These are phyloP conservation scores for Lycocerus yunnanus DNA, from an alignment of 2,888 invertebrate species.

Conservation along the genomic window DNA sequence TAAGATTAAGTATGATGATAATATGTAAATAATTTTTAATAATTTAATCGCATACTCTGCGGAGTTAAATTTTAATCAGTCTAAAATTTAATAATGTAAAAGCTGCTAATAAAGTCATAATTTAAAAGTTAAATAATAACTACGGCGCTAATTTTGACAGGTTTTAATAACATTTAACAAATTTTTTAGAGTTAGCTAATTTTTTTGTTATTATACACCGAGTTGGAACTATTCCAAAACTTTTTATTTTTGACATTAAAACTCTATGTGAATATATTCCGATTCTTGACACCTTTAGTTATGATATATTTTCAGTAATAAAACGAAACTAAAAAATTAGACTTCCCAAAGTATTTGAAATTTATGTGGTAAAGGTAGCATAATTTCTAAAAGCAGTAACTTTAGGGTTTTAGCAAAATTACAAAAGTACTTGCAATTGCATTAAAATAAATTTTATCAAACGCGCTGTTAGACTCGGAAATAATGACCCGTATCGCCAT, in stretches of 20 bases:
- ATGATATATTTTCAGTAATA: not conserved
- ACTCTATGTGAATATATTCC: not conserved
- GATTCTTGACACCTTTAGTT: not conserved
- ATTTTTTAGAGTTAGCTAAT: not conserved
- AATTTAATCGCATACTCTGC: not conserved
- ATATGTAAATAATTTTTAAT: not conserved
- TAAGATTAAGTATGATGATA: not conserved
- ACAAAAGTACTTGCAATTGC: conserved; percentile 20
- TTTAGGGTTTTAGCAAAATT: conserved; percentile 11
- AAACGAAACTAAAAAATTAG: not conserved
- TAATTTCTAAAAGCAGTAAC: not conserved
- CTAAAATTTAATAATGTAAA: not conserved
- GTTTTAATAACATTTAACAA: not conserved
- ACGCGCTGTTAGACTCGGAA: conserved; percentile 14
- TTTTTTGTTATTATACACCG: not conserved
- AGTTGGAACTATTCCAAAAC: not conserved
- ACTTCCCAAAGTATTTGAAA: not conserved
- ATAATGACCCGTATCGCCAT: conserved; percentile 26
- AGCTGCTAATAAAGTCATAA: not conserved
- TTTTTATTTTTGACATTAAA: not conserved
- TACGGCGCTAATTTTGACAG: not conserved
- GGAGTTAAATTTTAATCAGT: not conserved
- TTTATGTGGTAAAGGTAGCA: not conserved
- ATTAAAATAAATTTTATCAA: conserved; percentile 24
- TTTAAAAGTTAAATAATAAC: conserved; percentile 1